Evolutionary conservation across 2,113 vertebrate genomes (phyloP).

Genomic region (Paracanthobrama guichenoti): DNA sequence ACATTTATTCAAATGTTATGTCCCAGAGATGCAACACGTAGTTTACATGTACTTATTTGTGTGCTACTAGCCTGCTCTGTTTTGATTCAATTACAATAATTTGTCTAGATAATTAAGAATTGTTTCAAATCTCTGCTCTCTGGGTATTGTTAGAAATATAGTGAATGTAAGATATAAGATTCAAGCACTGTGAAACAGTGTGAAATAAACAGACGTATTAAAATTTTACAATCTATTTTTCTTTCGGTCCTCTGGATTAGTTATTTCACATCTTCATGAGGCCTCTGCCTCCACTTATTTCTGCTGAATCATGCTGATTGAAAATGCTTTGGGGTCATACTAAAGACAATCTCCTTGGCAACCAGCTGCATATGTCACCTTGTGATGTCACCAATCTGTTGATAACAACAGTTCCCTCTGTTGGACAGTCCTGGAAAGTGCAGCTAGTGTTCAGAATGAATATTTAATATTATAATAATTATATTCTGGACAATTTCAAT

Average conservation of each 20-base stretch:
- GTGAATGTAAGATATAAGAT: background rate
- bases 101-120: background rate
- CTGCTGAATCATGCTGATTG: conserved; percentile 70
- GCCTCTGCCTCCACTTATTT: conserved; percentile 49
- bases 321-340: conserved; percentile 59
- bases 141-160: background rate
- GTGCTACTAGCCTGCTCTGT: background rate
- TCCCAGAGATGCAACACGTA: background rate
- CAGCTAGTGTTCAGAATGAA: conserved; percentile 11
- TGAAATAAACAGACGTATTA: background rate
- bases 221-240: background rate
- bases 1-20: background rate
- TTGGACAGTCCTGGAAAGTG: conserved; percentile 44
- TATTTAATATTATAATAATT: background rate
- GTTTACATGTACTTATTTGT: background rate
- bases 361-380: conserved; percentile 67
- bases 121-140: background rate
- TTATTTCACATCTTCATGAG: background rate
- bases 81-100: background rate
- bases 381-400: conserved; percentile 50
- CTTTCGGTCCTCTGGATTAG: background rate
- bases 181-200: background rate
- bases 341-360: conserved; percentile 68
- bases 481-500: no score
- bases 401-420: conserved; percentile 46